Evolutionary conservation across 2,113 vertebrate species (phyloP).

Genomic region (Castor canadensis): DNA sequence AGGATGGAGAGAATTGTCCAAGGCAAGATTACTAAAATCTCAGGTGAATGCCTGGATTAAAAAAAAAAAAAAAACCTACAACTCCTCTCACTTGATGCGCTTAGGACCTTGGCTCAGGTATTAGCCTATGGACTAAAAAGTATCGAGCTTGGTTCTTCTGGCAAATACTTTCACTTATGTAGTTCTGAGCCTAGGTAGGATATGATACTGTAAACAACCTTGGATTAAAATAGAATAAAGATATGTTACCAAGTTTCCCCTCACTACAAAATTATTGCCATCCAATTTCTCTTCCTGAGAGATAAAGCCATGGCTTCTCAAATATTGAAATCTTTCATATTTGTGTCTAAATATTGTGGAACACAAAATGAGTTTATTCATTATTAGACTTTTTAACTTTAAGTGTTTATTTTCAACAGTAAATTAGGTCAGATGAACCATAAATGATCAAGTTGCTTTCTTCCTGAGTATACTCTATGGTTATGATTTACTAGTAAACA

Average conservation of each 20-base stretch:
- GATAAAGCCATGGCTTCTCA: background rate
- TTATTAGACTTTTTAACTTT: background rate
- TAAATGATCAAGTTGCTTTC: background rate
- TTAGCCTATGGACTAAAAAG: background rate
- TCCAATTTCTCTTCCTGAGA: background rate
- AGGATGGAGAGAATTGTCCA: background rate
- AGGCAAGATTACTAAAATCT: background rate
- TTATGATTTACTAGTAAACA: background rate
- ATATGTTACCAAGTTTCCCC: background rate
- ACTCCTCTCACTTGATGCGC: background rate
- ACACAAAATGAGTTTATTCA: background rate
- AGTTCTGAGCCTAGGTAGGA: background rate
- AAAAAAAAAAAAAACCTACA: background rate
- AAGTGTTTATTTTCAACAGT: background rate
- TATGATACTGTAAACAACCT: background rate
- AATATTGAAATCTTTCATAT: background rate
- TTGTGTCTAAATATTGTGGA: background rate
- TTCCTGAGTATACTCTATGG: background rate
- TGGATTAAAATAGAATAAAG: background rate
- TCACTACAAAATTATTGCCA: background rate
- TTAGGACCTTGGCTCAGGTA: background rate
- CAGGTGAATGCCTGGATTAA: background rate
- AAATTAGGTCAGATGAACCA: background rate
- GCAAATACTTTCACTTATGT: background rate
- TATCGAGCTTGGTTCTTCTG: background rate